Base-by-base conservation (phyloP, 2,888 invertebrate genomes). In the Napeogenes inachia region DNA sequence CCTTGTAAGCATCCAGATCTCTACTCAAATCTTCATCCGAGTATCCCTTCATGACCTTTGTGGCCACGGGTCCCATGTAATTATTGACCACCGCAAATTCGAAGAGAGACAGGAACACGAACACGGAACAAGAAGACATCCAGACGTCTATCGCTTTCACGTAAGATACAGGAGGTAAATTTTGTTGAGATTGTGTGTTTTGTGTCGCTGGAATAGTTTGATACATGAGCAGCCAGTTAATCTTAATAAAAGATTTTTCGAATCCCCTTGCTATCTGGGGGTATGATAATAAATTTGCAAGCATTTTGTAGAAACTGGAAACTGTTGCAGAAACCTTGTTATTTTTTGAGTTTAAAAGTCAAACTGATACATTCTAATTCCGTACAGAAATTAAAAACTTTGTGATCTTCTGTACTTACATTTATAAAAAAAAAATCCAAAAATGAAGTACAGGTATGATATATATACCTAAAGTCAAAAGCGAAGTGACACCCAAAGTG, bases 111-210 rank as follows among this genome's bases (percentile, higher is more conserved):
- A 97, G 92, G 80, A 97, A 97, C n/a, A 97, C 97, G 82, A 97
- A 97, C 13, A 97, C 95, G 2, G 97, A 96, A 80, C 96, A 97
- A 0, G 96, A 96, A 0, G 96, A 97, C 97, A 96, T 97, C 96
- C 96, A 97, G 0, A 96, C 95, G 79, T 97, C 97, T 59, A 97
- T 97, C 0, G 97, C 97, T 85, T 97, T 97, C 0, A 97, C 96
- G 82, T 97, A 97, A 0, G 97, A 97, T 0, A 97, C 97, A 0
- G 97, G 96, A 0, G 97, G 97, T 70, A 97, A 88, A 13, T 94
- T 95, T 75, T 97, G 95, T 78, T 97, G 97, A 0, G 97, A 97
- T 77, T 97, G 97, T 0, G 97, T 97, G 82, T 97, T 97, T 90
- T 97, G 97, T 30, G 97, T 97, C 13, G 97, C 97, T 95, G 78